Percentiles rank a stretch among this genome's conserved stretches.
Conservation (phyloP, 2,888 invertebrate genomes). For the Dryobotodes eremita region DNA sequence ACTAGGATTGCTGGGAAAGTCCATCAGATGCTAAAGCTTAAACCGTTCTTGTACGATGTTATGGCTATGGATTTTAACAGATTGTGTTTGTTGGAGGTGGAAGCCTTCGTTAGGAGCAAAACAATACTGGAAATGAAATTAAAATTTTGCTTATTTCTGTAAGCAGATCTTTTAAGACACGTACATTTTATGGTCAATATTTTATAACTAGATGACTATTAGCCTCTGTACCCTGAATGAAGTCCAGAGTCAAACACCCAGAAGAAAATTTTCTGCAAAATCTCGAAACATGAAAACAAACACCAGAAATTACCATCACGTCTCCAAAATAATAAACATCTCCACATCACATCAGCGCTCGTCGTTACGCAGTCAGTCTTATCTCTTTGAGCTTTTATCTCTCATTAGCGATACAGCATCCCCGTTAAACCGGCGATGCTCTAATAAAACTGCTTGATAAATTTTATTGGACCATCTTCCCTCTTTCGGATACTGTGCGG, state of each 20-base stretch:
- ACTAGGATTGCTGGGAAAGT: not conserved
- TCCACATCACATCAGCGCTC: constrained; percentile 27
- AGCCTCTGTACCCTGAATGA: not conserved
- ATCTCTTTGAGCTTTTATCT: constrained; percentile 72
- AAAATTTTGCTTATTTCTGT: not conserved
- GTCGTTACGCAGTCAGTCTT: constrained; percentile 34
- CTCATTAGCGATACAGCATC: constrained; percentile 80
- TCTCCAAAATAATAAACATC: constrained; percentile 25
- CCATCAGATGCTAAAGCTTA: not conserved
- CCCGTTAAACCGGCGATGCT: constrained; percentile 74
- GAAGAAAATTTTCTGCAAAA: not conserved
- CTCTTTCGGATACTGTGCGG: constrained; percentile 54
- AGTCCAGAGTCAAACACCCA: not conserved
- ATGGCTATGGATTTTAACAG: not conserved
- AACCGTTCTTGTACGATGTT: not conserved
- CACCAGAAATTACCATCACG: constrained; percentile 11
- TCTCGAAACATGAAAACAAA: constrained; percentile 17
- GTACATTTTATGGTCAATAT: not conserved
- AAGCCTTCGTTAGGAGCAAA: not conserved
- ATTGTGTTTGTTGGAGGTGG: not conserved
- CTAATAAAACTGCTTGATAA: constrained; percentile 80
- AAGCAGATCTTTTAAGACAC: not conserved
- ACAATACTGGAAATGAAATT: not conserved
- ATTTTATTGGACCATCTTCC: constrained; percentile 70
- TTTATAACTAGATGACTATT: not conserved